Percentiles rank a stretch among this genome's conserved stretches.
Evolutionary conservation across 2,797 vertebrate genomes (phyloP).

Genomic region (Artibeus lituratus): DNA sequence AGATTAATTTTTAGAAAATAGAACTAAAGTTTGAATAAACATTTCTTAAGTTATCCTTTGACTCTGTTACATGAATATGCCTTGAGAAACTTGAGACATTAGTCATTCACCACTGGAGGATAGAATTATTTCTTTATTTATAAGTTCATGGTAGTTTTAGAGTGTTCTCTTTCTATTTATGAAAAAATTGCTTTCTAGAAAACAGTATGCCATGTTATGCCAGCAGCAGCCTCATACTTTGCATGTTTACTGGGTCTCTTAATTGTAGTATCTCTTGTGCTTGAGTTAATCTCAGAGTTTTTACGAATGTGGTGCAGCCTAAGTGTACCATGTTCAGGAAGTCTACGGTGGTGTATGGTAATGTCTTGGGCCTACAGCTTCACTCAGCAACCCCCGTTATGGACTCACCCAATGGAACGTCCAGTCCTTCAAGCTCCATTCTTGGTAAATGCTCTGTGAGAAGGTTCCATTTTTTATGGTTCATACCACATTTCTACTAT

Average conservation of each 20-base stretch:
- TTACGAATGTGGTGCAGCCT: not conserved
- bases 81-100: not conserved
- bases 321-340: not conserved
- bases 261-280: not conserved
- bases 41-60: not conserved
- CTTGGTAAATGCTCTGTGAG: too few relatives aligned
- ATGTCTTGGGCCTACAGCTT: too few relatives aligned
- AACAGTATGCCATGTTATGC: not conserved
- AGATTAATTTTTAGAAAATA: not conserved
- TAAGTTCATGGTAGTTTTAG: not conserved
- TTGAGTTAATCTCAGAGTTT: not conserved
- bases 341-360: not conserved
- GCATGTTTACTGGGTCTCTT: not conserved
- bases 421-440: not conserved
- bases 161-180: not conserved
- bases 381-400: not conserved
- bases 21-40: not conserved
- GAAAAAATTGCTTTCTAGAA: not conserved
- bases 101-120: not conserved
- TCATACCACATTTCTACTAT: not conserved
- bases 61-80: not conserved
- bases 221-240: not conserved
- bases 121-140: not conserved
- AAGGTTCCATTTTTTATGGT: not conserved
- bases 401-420: not conserved